Evolutionary conservation across 2,113 vertebrate genomes (phyloP).

Genomic region (Calonectris borealis): DNA sequence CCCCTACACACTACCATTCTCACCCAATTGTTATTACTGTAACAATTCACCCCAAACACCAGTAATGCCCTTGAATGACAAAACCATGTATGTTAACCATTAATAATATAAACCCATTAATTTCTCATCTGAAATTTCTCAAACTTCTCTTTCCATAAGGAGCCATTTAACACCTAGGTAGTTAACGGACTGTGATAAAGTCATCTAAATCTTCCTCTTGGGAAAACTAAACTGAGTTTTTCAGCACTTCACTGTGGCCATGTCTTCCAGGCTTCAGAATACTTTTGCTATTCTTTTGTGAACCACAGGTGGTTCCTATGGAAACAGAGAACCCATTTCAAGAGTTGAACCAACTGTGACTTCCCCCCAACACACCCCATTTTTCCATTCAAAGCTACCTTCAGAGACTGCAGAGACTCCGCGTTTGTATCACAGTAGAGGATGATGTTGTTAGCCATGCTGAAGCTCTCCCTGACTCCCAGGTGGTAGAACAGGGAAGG

Average conservation of each 20-base stretch:
- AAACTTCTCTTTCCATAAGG: background rate
- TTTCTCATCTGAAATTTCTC: background rate
- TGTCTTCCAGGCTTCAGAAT: background rate
- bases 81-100: background rate
- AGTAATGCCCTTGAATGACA: background rate
- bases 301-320: background rate
- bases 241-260: background rate
- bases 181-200: background rate
- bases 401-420: constrained; percentile 91
- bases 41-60: background rate
- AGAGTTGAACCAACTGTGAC: too few relatives aligned
- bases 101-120: background rate
- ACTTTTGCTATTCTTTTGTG: background rate
- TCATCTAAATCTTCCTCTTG: background rate
- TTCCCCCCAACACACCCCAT: background rate
- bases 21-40: background rate
- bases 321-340: background rate
- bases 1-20: background rate
- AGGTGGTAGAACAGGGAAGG: constrained; percentile 97
- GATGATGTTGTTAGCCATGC: constrained; percentile 99
- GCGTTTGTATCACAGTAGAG: constrained; percentile 94
- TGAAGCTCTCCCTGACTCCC: constrained; percentile 97
- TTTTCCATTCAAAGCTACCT: constrained; percentile 76
- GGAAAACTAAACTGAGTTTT: background rate
- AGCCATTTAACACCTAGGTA: background rate